Conservation (phyloP, 2,797 vertebrate genomes). For the Pristis pectinata region DNA sequence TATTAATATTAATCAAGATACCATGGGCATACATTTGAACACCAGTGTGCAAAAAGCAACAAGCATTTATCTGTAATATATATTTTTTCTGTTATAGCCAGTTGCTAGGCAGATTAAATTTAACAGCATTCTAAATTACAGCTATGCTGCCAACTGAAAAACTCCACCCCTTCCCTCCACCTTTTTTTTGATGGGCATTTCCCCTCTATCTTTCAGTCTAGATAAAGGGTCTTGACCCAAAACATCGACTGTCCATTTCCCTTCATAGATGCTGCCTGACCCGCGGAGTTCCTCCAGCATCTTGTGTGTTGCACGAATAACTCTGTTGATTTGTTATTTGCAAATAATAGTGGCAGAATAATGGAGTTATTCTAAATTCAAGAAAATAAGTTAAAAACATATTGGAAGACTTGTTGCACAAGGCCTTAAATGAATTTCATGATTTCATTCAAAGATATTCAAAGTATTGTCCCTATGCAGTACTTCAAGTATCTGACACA, state of each 20-base stretch:
- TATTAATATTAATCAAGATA: not conserved
- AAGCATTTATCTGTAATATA: not conserved
- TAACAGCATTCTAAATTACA: not conserved
- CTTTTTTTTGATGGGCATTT: too few species aligned
- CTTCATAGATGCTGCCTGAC: too few species aligned
- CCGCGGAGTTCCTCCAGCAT: too few species aligned
- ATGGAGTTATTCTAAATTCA: not conserved
- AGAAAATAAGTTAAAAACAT: not conserved
- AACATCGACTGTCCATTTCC: too few species aligned
- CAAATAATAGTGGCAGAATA: too few species aligned
- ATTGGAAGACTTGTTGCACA: not conserved
- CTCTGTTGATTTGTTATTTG: not conserved
- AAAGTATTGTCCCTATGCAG: not conserved
- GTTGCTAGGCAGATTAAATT: not conserved
- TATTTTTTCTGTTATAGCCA: not conserved
- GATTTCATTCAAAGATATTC: not conserved
- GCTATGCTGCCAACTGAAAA: not conserved
- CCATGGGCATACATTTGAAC: conserved; percentile 40
- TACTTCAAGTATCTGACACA: not conserved
- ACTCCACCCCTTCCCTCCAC: too few species aligned
- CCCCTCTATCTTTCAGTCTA: too few species aligned
- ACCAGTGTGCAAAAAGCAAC: conserved; percentile 20
- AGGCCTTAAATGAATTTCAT: not conserved
- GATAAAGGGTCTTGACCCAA: too few species aligned
- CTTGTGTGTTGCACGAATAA: not conserved